Evolutionary conservation across 23 tunicate genomes (phyloP), one percentile per base, ranked within the genome.

Genomic region (Ciona savignyi): DNA sequence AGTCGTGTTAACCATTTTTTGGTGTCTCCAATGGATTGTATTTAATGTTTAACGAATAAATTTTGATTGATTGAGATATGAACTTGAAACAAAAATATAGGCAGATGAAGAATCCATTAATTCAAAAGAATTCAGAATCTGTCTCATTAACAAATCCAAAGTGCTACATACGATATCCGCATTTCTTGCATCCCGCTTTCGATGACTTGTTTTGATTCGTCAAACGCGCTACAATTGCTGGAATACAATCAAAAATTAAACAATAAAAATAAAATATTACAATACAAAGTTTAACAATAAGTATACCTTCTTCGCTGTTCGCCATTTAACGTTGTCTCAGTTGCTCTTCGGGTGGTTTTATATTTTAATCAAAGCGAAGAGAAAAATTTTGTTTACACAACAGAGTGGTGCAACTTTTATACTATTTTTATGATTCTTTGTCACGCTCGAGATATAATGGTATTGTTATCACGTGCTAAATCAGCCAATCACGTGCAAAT

Each of bases 101-200:
- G n/a, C n/a, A n/a, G n/a, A n/a, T n/a, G n/a, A n/a, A n/a, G n/a
- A n/a, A n/a, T n/a, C n/a, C n/a, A n/a, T 49, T 11, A 49, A 20
- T 49, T 49, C 20, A 49, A 49, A 49, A 49, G 20, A 49, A 49
- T 49, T 49, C 61, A 20, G 20, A 49, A 49, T n/a, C n/a, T n/a
- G n/a, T n/a, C n/a, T n/a, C n/a, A n/a, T n/a, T n/a, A n/a, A n/a
- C n/a, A n/a, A n/a, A n/a, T n/a, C n/a, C n/a, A n/a, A 34, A 34
- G 62, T 27, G 32, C 26, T 34, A 81, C 86, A 66, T 66, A 81
- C 86, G 97, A 66, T 84, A 91, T 27, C 91, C 97, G 74, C 97
- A 91, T 71, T 91, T 91, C 48, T 85, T 91, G 61, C 97, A 91
- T 0, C 97, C 97, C 26, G 83, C 71, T 60, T 85, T 33, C 25